These are phyloP conservation scores for Hydrolagus colliei DNA, from an alignment of 2,797 vertebrate species.

Conservation along the genomic window DNA sequence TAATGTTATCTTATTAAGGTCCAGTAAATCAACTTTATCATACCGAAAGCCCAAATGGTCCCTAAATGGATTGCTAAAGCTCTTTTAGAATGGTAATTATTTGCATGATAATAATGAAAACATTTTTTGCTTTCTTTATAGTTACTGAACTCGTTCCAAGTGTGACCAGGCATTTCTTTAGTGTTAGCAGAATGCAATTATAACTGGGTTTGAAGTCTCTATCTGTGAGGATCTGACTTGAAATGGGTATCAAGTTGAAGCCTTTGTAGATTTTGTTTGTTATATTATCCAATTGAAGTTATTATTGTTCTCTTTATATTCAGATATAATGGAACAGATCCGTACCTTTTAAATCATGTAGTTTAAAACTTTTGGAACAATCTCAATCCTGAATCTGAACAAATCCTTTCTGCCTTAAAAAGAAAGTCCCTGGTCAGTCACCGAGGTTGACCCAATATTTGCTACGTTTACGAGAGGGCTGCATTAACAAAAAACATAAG, in stretches of 20 bases:
- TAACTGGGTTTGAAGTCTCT: conserved; percentile 5
- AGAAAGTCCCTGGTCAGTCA: too few relatives aligned
- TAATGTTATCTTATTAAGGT: neutral
- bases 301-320: neutral
- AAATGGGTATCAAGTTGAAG: neutral
- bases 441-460: too few relatives aligned
- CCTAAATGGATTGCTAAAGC: neutral
- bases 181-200: neutral
- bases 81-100: neutral
- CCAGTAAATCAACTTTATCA: conserved; percentile 4
- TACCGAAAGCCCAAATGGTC: neutral
- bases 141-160: conserved; percentile 4
- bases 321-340: neutral
- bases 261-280: neutral
- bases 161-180: conserved; percentile 1
- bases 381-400: neutral
- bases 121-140: neutral
- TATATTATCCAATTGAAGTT: neutral
- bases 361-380: neutral
- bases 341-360: neutral
- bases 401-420: neutral
- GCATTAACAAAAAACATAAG: too few relatives aligned
- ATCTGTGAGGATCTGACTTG: conserved; percentile 7
- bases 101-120: neutral
- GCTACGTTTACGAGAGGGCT: too few relatives aligned